Evolutionary conservation across 2,888 invertebrate genomes (phyloP), one percentile per base, ranked within the genome.

Genomic region (Temnothorax ravouxi): DNA sequence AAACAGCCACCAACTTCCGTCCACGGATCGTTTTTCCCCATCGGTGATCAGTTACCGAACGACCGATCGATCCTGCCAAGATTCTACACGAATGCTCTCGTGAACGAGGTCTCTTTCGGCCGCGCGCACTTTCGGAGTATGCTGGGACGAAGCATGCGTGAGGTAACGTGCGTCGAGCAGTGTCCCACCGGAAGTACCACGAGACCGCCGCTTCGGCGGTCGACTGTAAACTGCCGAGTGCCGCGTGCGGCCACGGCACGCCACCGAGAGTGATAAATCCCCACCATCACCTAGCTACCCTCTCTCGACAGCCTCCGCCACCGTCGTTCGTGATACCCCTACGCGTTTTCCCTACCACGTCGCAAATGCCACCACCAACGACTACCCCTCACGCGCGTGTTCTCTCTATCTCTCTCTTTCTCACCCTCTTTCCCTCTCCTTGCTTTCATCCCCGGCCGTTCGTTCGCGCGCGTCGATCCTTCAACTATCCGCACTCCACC

Each of bases 221-320:
- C 93, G 93, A 92, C 93, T 92, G 93, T 94, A 93, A 94, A 95
- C 95, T 95, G 94, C 93, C 94, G 94, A 94, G 94, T 93, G 93
- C 93, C 94, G 94, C 94, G 94, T 94, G 94, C 92, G 91, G 91
- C 91, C 91, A 91, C 92, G 91, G 93, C 94, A 93, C 93, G 94
- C 94, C 92, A 94, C 92, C 92, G 90, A 92, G 91, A 88, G 88
- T 88, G 91, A 91, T 92, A 91, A 90, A 90, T 88, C 90, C 91
- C 90, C 89, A 85, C 90, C 83, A 74, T 41, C 82, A 11, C 74
- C 83, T 74, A 84, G 79, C 25, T 83, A 3, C 1, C 29, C n/a
- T 2, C 76, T 38, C 2, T 21, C 76, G n/a, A 11, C 38, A 34
- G 41, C 25, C 13, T 67, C 18, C 25, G n/a, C 56, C 83, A 86